These are phyloP conservation scores for Apodemus agrarius DNA, from an alignment of 2,797 vertebrate species.

Conservation along the genomic window DNA sequence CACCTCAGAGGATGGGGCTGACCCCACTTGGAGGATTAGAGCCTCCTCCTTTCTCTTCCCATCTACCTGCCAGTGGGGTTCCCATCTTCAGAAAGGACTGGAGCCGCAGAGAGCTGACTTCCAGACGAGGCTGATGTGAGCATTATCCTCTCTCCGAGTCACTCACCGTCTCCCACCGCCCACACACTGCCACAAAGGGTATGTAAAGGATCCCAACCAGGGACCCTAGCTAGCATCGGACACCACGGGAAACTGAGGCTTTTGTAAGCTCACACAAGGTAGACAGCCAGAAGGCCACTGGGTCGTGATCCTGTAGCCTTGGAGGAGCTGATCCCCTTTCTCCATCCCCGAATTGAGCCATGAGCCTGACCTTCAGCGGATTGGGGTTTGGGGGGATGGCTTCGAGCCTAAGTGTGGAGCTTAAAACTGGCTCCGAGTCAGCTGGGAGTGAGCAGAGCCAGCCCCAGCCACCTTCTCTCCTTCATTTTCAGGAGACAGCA, in stretches of 20 bases:
- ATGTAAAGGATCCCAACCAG: fast-evolving
- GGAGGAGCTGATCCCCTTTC: too few species aligned
- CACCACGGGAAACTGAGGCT: not conserved
- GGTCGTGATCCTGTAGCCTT: not conserved
- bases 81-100: slow-evolving; percentile 1
- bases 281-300: not conserved
- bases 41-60: slow-evolving; percentile 16
- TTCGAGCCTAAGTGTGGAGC: not conserved
- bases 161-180: not conserved
- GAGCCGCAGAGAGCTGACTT: not conserved
- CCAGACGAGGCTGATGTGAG: not conserved
- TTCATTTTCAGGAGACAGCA: not conserved
- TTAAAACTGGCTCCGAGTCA: fast-evolving
- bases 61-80: not conserved
- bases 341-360: not conserved
- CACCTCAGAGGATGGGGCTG: slow-evolving; percentile 55
- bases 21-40: slow-evolving; percentile 47
- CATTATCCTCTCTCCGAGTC: not conserved
- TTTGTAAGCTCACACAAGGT: not conserved
- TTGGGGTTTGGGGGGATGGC: fast-evolving
- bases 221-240: fast-evolving
- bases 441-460: too few species aligned
- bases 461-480: not conserved
- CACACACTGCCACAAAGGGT: not conserved
- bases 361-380: not conserved